A percentile compares a stretch with the other conserved stretches of the same genome.
Conservation (phyloP, 2,113 vertebrate genomes). For the Gadus chalcogrammus region DNA sequence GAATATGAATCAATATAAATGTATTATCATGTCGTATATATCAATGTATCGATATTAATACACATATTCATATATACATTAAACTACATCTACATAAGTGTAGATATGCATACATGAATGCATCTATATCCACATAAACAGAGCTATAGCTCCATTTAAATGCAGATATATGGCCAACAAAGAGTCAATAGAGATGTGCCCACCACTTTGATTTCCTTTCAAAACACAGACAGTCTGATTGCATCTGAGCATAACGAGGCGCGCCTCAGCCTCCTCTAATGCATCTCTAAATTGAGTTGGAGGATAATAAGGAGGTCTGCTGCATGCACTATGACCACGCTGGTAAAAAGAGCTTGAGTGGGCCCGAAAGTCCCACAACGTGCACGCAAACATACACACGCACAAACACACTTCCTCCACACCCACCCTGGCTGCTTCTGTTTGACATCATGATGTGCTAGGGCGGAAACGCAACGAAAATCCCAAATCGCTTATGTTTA, state of each 20-base stretch:
- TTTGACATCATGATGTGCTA: too few relatives aligned
- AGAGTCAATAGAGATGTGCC: conserved; percentile 51
- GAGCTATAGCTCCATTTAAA: neutral
- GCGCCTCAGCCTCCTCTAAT: conserved; percentile 66
- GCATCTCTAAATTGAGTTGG: conserved; percentile 70
- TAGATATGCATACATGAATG: too few relatives aligned
- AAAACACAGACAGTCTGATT: conserved; percentile 63
- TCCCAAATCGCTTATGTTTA: too few relatives aligned
- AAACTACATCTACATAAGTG: too few relatives aligned
- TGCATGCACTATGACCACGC: conserved; percentile 57
- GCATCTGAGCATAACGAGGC: conserved; percentile 62
- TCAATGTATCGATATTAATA: too few relatives aligned
- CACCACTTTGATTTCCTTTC: conserved; percentile 51
- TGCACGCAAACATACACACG: conserved; percentile 21
- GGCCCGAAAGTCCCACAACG: neutral
- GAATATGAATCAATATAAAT: too few relatives aligned
- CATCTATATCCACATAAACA: neutral
- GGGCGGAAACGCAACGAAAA: too few relatives aligned
- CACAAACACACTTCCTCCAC: conserved; percentile 20
- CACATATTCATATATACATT: too few relatives aligned
- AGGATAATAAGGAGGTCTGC: conserved; percentile 60
- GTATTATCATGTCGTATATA: too few relatives aligned
- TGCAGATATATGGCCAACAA: conserved; percentile 7
- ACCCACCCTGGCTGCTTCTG: too few relatives aligned
- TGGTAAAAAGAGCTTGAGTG: conserved; percentile 1